A percentile compares a stretch with the other conserved stretches of the same genome.
Evolutionary conservation across 2,888 invertebrate genomes (phyloP).

Genomic region (Clepsis dumicolana): DNA sequence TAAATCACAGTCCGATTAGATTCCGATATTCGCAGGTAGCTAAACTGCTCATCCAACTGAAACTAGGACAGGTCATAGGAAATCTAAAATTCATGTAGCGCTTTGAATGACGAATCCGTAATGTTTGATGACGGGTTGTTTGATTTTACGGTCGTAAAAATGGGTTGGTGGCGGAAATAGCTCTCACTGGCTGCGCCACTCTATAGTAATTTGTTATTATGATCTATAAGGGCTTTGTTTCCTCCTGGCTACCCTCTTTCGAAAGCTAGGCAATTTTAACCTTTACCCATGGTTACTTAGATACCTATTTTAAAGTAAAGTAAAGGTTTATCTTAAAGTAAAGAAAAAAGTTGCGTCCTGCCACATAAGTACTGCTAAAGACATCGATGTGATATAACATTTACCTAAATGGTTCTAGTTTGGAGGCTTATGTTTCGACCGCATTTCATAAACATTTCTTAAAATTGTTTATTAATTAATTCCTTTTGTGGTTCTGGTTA

Average conservation of each 20-base stretch:
- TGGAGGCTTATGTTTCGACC: no score
- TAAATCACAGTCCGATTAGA: conserved; percentile 21
- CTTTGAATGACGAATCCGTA: conserved; percentile 2
- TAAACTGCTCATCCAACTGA: conserved; percentile 1
- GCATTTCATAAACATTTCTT: not conserved
- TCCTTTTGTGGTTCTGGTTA: not conserved
- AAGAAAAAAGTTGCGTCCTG: no score
- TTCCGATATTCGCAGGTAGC: conserved; percentile 5
- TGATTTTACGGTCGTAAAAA: not conserved
- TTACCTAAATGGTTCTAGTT: no score
- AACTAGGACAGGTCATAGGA: conserved; percentile 4
- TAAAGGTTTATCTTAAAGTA: no score
- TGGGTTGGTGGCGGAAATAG: not conserved
- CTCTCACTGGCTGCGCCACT: not conserved
- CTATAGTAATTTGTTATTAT: not conserved
- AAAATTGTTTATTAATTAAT: not conserved
- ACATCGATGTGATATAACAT: no score
- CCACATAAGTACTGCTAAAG: no score
- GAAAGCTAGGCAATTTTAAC: no score
- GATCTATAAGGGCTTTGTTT: not conserved
- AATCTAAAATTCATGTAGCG: conserved; percentile 8
- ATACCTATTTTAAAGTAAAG: no score
- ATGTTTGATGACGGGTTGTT: not conserved
- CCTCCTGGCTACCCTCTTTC: not conserved
- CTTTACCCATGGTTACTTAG: no score